Evolutionary conservation across 1,140 invertebrate species (phyloP).

Genomic region (Goniozus legneri): DNA sequence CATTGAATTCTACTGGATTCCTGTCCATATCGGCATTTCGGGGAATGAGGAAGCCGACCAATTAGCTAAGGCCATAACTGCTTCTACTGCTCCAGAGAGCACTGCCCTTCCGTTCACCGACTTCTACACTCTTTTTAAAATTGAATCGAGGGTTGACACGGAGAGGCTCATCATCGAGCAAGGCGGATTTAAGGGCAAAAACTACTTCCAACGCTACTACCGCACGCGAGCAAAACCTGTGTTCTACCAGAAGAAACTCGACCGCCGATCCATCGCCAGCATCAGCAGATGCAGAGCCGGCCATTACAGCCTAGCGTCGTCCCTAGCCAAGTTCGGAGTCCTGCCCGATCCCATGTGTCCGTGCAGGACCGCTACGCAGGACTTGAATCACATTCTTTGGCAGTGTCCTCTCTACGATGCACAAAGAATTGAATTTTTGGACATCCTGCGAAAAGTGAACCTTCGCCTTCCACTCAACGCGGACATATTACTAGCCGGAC

Average conservation of each 20-base stretch:
- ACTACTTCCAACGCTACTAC: neutral
- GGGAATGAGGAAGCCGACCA: slow-evolving; percentile 2
- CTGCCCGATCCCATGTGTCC: neutral
- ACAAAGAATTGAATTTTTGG: neutral
- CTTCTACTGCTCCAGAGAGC: neutral
- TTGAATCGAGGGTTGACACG: neutral
- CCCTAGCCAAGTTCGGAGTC: neutral
- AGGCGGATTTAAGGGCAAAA: neutral
- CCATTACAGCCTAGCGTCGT: neutral
- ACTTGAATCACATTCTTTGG: neutral
- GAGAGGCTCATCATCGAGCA: neutral
- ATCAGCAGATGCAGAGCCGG: neutral
- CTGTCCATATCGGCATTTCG: slow-evolving; percentile 1
- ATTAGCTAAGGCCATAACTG: neutral
- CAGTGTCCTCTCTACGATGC: neutral
- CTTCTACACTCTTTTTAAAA: neutral
- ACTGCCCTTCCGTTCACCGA: neutral
- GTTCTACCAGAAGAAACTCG: neutral
- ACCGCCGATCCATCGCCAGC: neutral
- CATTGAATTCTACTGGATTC: neutral
- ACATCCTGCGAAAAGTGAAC: neutral
- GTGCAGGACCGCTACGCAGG: neutral
- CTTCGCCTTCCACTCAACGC: neutral
- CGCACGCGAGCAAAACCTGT: neutral
- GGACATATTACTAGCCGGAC: neutral